Evolutionary conservation across 2,888 invertebrate species (phyloP).

Genomic region (Portevinia maculata): DNA sequence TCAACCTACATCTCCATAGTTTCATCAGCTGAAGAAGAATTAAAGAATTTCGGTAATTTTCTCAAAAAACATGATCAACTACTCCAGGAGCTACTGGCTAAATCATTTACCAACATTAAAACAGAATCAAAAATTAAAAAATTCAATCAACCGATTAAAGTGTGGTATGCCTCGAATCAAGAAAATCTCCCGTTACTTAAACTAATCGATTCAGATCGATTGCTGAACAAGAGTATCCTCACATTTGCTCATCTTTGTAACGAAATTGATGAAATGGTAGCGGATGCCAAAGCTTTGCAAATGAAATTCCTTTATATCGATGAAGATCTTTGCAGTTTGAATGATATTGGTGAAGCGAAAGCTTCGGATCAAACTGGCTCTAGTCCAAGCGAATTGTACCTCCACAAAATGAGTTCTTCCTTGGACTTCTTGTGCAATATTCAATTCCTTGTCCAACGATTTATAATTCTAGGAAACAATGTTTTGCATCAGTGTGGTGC

Average conservation of each 20-base stretch:
- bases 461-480: conserved; percentile 88
- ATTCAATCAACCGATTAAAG: conserved; percentile 75
- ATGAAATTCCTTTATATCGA: conserved; percentile 81
- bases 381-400: conserved; percentile 70
- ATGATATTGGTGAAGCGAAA: conserved; percentile 5
- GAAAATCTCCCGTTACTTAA: conserved; percentile 88
- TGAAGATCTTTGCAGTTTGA: conserved; percentile 76
- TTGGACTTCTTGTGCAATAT: conserved; percentile 86
- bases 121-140: conserved; percentile 45
- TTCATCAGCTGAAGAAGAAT: conserved; percentile 78
- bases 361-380: conserved; percentile 76
- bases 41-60: conserved; percentile 79
- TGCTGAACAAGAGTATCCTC: conserved; percentile 90
- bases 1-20: conserved; percentile 65
- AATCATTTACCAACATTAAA: conserved; percentile 41
- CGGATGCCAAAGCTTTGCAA: conserved; percentile 87
- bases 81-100: conserved; percentile 75
- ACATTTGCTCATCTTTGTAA: conserved; percentile 91
- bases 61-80: conserved; percentile 79
- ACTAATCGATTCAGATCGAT: conserved; percentile 91
- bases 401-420: conserved; percentile 83
- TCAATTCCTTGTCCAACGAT: conserved; percentile 87
- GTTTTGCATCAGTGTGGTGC: conserved; percentile 90
- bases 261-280: conserved; percentile 88
- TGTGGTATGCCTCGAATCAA: conserved; percentile 75